phyloP scores from a whole-genome alignment of 2,797 vertebrate species.

The Zalophus californianus region DNA sequence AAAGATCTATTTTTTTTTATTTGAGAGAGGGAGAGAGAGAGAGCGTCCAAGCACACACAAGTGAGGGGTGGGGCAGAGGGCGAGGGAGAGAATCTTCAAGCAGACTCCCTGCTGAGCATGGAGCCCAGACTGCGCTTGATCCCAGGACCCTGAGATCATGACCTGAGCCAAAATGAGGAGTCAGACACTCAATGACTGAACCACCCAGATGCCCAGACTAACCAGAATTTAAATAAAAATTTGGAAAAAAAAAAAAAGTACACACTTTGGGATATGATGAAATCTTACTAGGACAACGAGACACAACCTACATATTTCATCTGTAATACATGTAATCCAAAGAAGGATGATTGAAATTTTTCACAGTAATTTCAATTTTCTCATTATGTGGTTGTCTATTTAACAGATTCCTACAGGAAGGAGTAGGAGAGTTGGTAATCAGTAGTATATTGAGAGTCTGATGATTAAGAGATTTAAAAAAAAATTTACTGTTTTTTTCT shows the following conservation, averaged over 20 bases:
- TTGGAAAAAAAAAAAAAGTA: not conserved
- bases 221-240: not conserved
- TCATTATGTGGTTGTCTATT: not conserved
- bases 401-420: constrained; percentile 14
- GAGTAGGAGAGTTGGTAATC: not conserved
- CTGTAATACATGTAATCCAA: not conserved
- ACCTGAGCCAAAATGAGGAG: not conserved
- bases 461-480: not conserved
- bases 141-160: not conserved
- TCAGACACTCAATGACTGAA: not conserved
- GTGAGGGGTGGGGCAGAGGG: not conserved
- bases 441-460: not conserved
- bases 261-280: not conserved
- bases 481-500: not conserved
- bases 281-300: not conserved
- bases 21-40: not conserved
- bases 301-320: not conserved
- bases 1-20: not conserved
- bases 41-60: rapidly evolving
- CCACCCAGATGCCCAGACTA: not conserved
- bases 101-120: not conserved
- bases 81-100: not conserved
- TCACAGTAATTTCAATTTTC: not conserved
- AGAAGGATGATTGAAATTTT: constrained; percentile 13
- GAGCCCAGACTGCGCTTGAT: not conserved